Conservation (phyloP, 2,888 invertebrate species). For the Acanthosepion lycidas region DNA sequence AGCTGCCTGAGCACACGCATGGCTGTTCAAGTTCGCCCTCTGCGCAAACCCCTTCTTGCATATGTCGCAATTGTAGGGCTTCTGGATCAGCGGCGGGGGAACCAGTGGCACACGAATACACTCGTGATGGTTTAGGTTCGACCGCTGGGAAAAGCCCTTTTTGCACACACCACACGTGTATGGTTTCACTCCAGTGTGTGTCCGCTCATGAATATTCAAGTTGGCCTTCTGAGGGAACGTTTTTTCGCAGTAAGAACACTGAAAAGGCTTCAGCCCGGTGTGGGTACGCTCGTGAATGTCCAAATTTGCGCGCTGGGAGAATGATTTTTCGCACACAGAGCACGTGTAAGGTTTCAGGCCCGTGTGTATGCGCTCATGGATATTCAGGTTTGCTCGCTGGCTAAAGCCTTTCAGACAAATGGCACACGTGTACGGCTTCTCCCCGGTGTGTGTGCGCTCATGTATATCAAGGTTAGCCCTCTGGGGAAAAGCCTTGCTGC, state of each 20-base stretch:
- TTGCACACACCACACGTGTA: slow-evolving; percentile 46
- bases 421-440: slow-evolving; percentile 43
- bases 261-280: slow-evolving; percentile 38
- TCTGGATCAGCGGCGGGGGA: slow-evolving; percentile 40
- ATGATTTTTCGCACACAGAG: slow-evolving; percentile 44
- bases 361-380: slow-evolving; percentile 42
- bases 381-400: slow-evolving; percentile 45
- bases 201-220: slow-evolving; percentile 36
- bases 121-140: slow-evolving; percentile 40
- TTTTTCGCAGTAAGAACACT: slow-evolving; percentile 36
- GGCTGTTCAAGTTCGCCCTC: slow-evolving; percentile 38
- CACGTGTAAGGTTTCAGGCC: slow-evolving; percentile 36
- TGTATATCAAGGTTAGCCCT: slow-evolving; percentile 43
- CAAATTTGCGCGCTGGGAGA: slow-evolving; percentile 46
- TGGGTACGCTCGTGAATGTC: slow-evolving; percentile 44
- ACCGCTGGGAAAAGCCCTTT: slow-evolving; percentile 39
- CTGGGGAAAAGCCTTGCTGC: slow-evolving; percentile 46
- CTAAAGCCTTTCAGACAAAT: slow-evolving; percentile 45
- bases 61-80: slow-evolving; percentile 37
- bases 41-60: slow-evolving; percentile 43
- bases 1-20: slow-evolving; percentile 41
- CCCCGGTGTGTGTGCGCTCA: slow-evolving; percentile 46
- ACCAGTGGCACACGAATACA: slow-evolving; percentile 37
- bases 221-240: slow-evolving; percentile 45
- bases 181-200: neutral